Base-by-base conservation (phyloP, 2,888 invertebrate species). In the Capitulum mitella region DNA sequence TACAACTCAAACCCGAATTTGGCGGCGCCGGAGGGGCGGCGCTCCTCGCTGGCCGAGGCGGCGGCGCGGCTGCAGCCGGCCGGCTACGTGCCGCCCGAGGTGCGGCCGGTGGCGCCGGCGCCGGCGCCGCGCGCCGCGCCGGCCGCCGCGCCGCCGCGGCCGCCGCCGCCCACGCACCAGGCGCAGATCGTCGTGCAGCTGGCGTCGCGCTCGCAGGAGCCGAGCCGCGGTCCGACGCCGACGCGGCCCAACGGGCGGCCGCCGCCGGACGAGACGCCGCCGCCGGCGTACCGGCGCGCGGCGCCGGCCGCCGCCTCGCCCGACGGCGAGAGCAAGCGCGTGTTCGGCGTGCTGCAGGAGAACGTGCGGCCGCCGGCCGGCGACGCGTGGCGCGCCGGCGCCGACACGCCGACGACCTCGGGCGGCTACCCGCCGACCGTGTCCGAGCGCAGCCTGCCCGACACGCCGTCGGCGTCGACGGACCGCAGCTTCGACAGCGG, bases 131-230 rank as follows among this genome's bases (percentile, higher is more conserved):
- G 43, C 43, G 43, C 29, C n/a, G 26, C 43, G 43, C 40, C 37
- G 74, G 26, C 75, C 0, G 75, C 46, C n/a, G 29, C 43, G 29
- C 46, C 75, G 46, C n/a, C 75, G 29, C 43, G n/a, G 5, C 76
- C 29, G 19, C 46, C 43, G 19, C 46, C 43, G 16, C 6, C 29
- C 14, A 46, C n/a, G 46, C 76, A 76, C 48, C 76, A 76, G 46
- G 76, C 76, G 76, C 76, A 76, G 76, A 76, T 76, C 10, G 76
- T 76, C 16, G 76, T 76, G 29, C 76, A 76, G 76, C 37, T 76
- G 76, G 48, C 43, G 46, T 76, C 76, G 46, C 76, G 76, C 3
- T n/a, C 48, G 16, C 29, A 58, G 29, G 58, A 58, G 29, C 29
- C 37, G 8, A 26, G 37, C 40, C 22, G 40, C 26, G 70, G 26